Evolutionary conservation across 2,888 invertebrate genomes (phyloP), one percentile per base, ranked within the genome.

Genomic region (Drosophila pseudotalamancana): DNA sequence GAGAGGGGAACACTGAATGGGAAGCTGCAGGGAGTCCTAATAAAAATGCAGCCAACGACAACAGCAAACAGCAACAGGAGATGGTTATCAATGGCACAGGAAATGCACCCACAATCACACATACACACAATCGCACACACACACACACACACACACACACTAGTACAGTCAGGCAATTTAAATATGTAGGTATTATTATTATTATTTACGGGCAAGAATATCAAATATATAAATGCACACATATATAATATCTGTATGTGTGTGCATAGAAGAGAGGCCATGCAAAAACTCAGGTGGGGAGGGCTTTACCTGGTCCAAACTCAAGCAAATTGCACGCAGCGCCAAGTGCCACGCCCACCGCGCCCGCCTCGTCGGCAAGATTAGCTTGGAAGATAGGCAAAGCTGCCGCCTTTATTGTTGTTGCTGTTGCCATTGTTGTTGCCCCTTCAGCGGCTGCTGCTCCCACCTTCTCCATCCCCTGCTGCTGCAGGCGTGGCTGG

Each of bases 151-250:
- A n/a, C n/a, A n/a, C n/a, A n/a, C n/a, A n/a, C n/a, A n/a, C n/a
- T n/a, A n/a, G n/a, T n/a, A n/a, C n/a, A n/a, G n/a, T 11, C 18
- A 18, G 51, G 54, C 77, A 82, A 86, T 87, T 83, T 88, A 83
- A 83, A 83, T 83, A 83, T 78, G 71, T 77, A 40, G 46, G 60
- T 72, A 76, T 73, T 77, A 82, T 81, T 81, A 79, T 83, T 83
- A 81, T 86, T 87, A 82, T 83, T 83, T 80, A 80, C 83, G 61
- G 74, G 55, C 43, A 74, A 43, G 48, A 51, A 48, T 56, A 53
- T 16, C 32, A 37, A 11, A 56, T 43, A n/a, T n/a, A 34, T 37
- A 42, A 42, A 62, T 16, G 46, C 37, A 78, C 31, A 32, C 59
- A 61, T 29, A 55, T 35, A 14, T 39, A 40, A 57, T 60, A 60